A percentile compares a stretch with the other conserved stretches of the same genome.
Conservation (phyloP, 2,888 invertebrate genomes). For the Dioctria linearis region DNA sequence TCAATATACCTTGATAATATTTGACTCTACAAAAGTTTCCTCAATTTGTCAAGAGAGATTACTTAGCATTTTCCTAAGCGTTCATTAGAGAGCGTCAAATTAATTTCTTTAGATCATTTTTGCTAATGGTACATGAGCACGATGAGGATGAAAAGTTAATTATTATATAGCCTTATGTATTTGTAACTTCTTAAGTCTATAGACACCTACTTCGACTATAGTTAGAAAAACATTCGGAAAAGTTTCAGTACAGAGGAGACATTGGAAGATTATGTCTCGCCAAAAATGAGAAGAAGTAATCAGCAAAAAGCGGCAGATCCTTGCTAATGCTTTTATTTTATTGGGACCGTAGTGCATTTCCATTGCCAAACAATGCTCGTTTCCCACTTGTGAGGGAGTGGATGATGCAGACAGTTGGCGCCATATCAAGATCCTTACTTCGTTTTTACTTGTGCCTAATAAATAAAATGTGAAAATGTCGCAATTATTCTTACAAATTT, state of each 20-base stretch:
- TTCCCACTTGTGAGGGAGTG: conserved; percentile 39
- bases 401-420: conserved; percentile 12
- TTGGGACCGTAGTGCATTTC: conserved; percentile 34
- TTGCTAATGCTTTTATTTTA: conserved; percentile 28
- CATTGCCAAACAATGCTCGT: conserved; percentile 43
- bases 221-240: background rate
- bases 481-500: no score
- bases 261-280: conserved; percentile 26
- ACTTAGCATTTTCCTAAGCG: conserved; percentile 22
- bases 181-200: background rate
- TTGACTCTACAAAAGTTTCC: conserved; percentile 21
- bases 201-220: background rate
- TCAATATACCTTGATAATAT: background rate
- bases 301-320: conserved; percentile 22
- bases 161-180: background rate
- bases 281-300: conserved; percentile 38
- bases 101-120: no score
- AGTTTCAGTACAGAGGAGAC: background rate
- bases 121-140: background rate
- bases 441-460: background rate
- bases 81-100: background rate
- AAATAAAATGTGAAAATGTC: no score
- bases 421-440: conserved; percentile 29
- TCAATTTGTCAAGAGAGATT: conserved; percentile 41
- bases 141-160: conserved; percentile 7